Percentiles rank a stretch among this genome's conserved stretches.
Conservation (phyloP, 2,888 invertebrate genomes). For the Phaedon cochleariae region DNA sequence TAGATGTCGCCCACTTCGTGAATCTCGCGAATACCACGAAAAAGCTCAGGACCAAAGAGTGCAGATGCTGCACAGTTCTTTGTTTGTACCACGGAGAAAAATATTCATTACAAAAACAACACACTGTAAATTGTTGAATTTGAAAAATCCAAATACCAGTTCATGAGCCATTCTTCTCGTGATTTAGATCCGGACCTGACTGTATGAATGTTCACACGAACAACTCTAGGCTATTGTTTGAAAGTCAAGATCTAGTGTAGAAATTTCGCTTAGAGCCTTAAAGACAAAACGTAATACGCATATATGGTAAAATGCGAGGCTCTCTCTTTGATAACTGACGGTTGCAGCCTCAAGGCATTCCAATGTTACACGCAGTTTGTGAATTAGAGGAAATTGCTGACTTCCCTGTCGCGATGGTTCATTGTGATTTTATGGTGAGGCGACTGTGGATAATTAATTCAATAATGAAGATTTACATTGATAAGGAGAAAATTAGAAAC, state of each 20-base stretch:
- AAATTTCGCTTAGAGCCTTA: constrained; percentile 45
- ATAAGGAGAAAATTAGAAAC: no score
- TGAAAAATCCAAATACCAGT: not conserved
- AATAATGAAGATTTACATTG: no score
- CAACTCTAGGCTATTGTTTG: constrained; percentile 28
- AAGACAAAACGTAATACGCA: constrained; percentile 34
- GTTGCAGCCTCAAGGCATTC: not conserved
- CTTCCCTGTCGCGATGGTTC: no score
- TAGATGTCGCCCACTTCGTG: no score
- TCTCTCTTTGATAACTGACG: constrained; percentile 15
- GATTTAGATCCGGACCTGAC: not conserved
- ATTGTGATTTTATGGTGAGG: no score
- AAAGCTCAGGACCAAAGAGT: no score
- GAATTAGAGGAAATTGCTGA: not conserved
- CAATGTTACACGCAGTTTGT: not conserved
- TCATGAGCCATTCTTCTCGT: not conserved
- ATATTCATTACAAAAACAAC: no score
- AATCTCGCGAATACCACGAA: no score
- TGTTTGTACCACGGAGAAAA: no score
- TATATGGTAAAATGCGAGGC: constrained; percentile 30
- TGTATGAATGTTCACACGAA: not conserved
- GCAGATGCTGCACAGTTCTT: no score
- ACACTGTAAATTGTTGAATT: no score
- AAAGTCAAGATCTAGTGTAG: constrained; percentile 41
- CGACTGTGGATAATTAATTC: no score